These are phyloP conservation scores for Sebastes goodei DNA, from an alignment of 2,797 vertebrate species.

Conservation along the genomic window DNA sequence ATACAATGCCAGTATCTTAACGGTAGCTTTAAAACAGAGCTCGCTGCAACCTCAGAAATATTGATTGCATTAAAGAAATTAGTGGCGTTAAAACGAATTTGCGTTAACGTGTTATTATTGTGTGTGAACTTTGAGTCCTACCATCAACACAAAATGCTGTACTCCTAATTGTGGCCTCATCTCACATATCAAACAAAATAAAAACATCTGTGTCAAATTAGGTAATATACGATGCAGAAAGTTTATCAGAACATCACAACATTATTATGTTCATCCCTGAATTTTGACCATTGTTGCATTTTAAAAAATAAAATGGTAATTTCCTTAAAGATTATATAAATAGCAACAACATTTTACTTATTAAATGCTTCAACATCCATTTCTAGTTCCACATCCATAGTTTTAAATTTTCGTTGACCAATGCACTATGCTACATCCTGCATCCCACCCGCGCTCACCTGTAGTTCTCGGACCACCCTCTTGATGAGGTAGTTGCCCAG, in stretches of 20 bases:
- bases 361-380: background rate
- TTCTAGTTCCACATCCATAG: background rate
- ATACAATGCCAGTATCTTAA: too few species aligned
- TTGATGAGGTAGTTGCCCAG: slow-evolving; percentile 96
- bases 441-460: slow-evolving; percentile 80
- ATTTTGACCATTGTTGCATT: background rate
- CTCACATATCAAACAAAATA: background rate
- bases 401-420: background rate
- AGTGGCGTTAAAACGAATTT: too few species aligned
- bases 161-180: background rate
- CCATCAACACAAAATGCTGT: background rate
- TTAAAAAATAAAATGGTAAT: background rate
- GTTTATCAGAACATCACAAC: background rate
- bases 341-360: background rate
- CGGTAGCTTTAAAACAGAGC: too few species aligned
- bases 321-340: background rate
- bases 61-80: too few species aligned
- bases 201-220: background rate
- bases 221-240: background rate
- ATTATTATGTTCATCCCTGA: background rate
- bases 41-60: too few species aligned
- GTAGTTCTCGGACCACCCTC: slow-evolving; percentile 91
- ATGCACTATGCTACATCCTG: background rate
- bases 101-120: too few species aligned
- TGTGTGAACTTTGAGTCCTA: too few species aligned